Percentiles rank a stretch among this genome's conserved stretches.
Evolutionary conservation across 2,113 vertebrate genomes (phyloP).

Genomic region (Psilopogon haemacephalus): DNA sequence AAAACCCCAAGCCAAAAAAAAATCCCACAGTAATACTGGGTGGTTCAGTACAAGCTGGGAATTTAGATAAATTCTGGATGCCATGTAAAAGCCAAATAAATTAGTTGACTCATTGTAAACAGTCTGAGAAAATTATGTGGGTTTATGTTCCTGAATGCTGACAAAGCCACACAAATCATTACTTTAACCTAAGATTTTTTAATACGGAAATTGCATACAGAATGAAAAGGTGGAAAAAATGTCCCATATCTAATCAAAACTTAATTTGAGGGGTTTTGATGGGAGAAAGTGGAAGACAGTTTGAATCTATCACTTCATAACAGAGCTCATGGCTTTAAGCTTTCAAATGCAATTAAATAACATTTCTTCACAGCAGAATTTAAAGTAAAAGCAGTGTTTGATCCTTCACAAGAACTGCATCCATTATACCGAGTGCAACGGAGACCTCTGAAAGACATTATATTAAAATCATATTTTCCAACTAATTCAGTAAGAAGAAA

Average conservation of each 20-base stretch:
- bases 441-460: background rate
- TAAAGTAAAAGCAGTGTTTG: background rate
- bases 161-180: background rate
- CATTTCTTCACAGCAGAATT: background rate
- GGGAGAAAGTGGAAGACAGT: background rate
- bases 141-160: background rate
- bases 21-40: background rate
- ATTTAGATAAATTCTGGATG: background rate
- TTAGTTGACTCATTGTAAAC: background rate
- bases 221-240: background rate
- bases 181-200: background rate
- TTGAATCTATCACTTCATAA: background rate
- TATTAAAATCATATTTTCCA: background rate
- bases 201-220: background rate
- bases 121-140: background rate
- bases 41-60: background rate
- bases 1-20: no score
- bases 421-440: background rate
- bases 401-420: background rate
- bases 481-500: background rate
- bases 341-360: background rate
- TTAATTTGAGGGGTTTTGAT: background rate
- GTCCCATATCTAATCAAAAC: background rate
- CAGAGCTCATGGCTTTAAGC: background rate
- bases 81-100: background rate